Evolutionary conservation across 1,140 invertebrate species (phyloP).

Genomic region (Neodiprion pinetum): DNA sequence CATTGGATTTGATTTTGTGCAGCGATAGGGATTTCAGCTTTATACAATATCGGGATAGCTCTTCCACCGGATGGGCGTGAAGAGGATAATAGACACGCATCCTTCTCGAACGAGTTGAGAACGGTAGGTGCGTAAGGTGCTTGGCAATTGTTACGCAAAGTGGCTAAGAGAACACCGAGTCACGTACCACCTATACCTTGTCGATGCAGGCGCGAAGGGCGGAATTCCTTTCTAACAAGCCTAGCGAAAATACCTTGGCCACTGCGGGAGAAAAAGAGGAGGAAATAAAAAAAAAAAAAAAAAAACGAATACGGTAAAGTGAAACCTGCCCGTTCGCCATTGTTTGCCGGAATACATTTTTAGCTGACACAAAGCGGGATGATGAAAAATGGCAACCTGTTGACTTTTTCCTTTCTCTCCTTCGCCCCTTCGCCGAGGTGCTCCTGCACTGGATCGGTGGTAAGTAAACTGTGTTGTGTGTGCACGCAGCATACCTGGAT

Average conservation of each 20-base stretch:
- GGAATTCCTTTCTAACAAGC: not conserved
- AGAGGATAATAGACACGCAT: no score
- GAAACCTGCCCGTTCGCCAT: not conserved
- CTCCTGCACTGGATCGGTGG: not conserved
- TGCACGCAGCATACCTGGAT: not conserved
- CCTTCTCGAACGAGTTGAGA: no score
- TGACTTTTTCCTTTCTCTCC: not conserved
- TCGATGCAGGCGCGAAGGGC: not conserved
- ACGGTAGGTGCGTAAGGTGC: no score
- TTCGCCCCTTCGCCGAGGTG: not conserved
- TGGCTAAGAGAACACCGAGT: not conserved
- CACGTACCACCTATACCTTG: not conserved
- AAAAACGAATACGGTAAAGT: not conserved
- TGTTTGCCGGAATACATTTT: not conserved
- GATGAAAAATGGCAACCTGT: conserved; percentile 2
- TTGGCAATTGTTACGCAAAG: not conserved
- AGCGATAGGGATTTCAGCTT: no score
- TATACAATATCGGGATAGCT: no score
- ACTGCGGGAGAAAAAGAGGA: not conserved
- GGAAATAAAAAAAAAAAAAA: not conserved
- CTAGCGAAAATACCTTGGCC: not conserved
- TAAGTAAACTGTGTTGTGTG: not conserved
- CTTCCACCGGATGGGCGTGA: no score
- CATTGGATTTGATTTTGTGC: no score
- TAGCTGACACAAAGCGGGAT: not conserved